phyloP scores from a whole-genome alignment of 2,797 vertebrate genomes.

The Rhinichthys osculus region DNA sequence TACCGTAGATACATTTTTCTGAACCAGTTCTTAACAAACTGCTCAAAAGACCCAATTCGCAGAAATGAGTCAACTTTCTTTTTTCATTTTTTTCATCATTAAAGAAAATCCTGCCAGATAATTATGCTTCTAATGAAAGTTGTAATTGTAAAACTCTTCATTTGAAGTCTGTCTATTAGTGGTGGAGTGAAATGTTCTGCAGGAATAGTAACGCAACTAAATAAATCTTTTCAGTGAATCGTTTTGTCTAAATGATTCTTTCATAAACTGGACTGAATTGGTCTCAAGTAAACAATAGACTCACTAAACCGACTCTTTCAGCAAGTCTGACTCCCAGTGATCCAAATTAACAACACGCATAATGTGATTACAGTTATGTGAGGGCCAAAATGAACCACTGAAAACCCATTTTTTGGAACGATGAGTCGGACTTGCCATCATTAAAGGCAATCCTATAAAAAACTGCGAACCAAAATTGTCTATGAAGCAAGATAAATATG shows the following conservation, averaged over 20 bases:
- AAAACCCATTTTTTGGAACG: background rate
- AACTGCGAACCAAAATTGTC: background rate
- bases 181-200: background rate
- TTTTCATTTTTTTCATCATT: background rate
- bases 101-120: background rate
- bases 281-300: background rate
- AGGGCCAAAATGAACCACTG: background rate
- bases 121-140: too few species aligned
- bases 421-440: background rate
- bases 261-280: background rate
- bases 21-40: background rate
- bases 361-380: background rate
- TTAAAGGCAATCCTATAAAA: background rate
- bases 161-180: background rate
- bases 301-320: background rate
- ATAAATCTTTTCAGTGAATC: background rate
- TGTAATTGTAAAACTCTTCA: background rate
- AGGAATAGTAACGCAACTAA: background rate
- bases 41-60: background rate
- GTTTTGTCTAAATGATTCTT: background rate
- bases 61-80: background rate
- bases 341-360: background rate
- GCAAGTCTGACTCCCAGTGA: background rate
- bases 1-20: background rate
- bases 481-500: background rate